Evolutionary conservation across 2,888 invertebrate species (phyloP).

Genomic region (Callimorpha dominula): DNA sequence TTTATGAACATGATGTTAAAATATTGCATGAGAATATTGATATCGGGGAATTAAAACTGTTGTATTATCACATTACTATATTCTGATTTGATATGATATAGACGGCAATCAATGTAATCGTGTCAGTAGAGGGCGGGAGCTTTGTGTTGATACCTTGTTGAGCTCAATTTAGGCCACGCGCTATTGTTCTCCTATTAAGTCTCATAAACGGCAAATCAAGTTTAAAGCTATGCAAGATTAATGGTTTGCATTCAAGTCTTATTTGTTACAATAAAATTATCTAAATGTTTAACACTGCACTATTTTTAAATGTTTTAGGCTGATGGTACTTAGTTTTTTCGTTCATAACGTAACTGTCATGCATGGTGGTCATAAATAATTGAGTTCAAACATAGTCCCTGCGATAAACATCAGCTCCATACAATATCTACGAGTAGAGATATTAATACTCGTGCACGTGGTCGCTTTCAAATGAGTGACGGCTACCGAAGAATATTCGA

Average conservation of each 20-base stretch:
- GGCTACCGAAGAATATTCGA: slow-evolving; percentile 49
- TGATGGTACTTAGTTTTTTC: slow-evolving; percentile 52
- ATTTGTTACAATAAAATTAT: slow-evolving; percentile 48
- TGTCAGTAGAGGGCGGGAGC: slow-evolving; percentile 38
- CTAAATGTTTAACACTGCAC: slow-evolving; percentile 43
- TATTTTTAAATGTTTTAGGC: slow-evolving; percentile 50
- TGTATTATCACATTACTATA: slow-evolving; percentile 36
- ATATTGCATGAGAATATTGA: slow-evolving; percentile 43
- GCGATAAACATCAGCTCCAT: slow-evolving; percentile 67
- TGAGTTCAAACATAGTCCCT: slow-evolving; percentile 70
- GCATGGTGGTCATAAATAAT: slow-evolving; percentile 68
- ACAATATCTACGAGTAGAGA: slow-evolving; percentile 60
- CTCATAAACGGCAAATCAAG: slow-evolving; percentile 52
- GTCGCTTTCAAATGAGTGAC: slow-evolving; percentile 59
- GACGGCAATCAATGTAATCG: slow-evolving; percentile 28
- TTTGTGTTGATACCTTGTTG: slow-evolving; percentile 46
- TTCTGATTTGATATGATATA: slow-evolving; percentile 31
- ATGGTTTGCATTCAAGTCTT: slow-evolving; percentile 46
- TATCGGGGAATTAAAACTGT: slow-evolving; percentile 38
- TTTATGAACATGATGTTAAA: slow-evolving; percentile 47
- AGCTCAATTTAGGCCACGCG: slow-evolving; percentile 47
- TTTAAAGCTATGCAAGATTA: slow-evolving; percentile 51
- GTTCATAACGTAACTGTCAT: slow-evolving; percentile 67
- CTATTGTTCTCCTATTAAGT: slow-evolving; percentile 55
- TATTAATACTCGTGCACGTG: slow-evolving; percentile 49